Base-by-base conservation (phyloP, 2,888 invertebrate species). In the Eupithecia pulchellata region DNA sequence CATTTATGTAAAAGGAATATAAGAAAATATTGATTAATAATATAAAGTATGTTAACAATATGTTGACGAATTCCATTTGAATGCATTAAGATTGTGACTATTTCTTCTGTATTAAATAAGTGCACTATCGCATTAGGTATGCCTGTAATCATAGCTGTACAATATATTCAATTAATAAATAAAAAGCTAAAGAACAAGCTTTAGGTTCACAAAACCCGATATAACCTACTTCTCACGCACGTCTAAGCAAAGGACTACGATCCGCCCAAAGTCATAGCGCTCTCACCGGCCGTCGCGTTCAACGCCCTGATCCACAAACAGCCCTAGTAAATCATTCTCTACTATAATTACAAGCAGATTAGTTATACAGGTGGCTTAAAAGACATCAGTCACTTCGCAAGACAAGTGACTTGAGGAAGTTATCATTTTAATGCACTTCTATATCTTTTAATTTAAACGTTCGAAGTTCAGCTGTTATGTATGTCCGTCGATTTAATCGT, bases 341-440 rank as follows among this genome's bases (percentile, higher is more conserved):
- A 64, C 58, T 52, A 67, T 67, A 67, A 69, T 69, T 64, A 67
- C 32, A 69, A 66, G 64, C 34, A 30, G 72, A 64, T 69, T 69
- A 66, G 36, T 63, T 55, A 66, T 58, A 58, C 64, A 64, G 61
- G 66, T 61, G 66, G 32, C 55, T n/a, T 27, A 61, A 69, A 69
- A 66, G 69, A 66, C 72, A 67, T 64, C 69, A 69, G 69, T 72
- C 34, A 61, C 61, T 25, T 36, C 25, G 5, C 34, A 36, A 60
- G 32, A n/a, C 60, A 32, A 32, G 13, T 27, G n/a, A n/a, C 42
- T 42, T 2, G 42, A n/a, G 2, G 9, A 47, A 2, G 8, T 47
- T 47, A 47, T n/a, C 2, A 47, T 47, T 47, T 47, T 47, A 9
- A 47, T 9, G 42, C 9, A 20, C 2, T n/a, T n/a, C n/a, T n/a